Evolutionary conservation across 2,113 vertebrate genomes (phyloP), one percentile per base, ranked within the genome.

Genomic region (Climacteris rufus): DNA sequence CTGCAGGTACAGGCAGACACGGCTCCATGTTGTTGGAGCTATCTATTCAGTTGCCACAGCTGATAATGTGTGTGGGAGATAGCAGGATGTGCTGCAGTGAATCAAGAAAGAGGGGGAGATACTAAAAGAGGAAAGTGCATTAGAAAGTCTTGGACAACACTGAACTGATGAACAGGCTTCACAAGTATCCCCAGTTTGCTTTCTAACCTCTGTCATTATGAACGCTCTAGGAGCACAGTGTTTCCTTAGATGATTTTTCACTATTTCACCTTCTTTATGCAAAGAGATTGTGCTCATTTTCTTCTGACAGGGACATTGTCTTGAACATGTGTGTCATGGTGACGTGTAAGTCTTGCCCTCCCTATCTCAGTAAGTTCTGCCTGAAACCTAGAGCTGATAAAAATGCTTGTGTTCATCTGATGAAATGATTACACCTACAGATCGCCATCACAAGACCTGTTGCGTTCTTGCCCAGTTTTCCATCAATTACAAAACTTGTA

Each of bases 81-180:
- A 40, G n/a, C 8, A 53, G 23, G 27, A 9, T 66, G 9, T 81
- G 18, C 30, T 80, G 2, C 15, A 54, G 10, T 8, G 13, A 31
- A 9, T 69, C 28, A 57, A 45, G 45, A 64, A 84, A 54, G 9
- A 59, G 4, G 4, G 3, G 1, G 2, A n/a, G 10, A 27, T 40
- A 3, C 5, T 64, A 39, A 59, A 72, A 69, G 18, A n/a, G 1
- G 2, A 0, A 3, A 71, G 3, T 17, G 13, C 31, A 19, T 68
- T 5, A 90, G 52, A 59, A 66, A 74, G 33, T 44, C 30, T 63
- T 33, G 6, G 15, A 25, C 24, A 82, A 30, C 7, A 44, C 4
- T 3, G 3, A 45, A 49, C 9, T 74, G 15, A 11, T 39, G 35
- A 72, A 54, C 14, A 70, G 9, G 11, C 12, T 81, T 78, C 27